A percentile compares a stretch with the other conserved stretches of the same genome.
phyloP scores from a whole-genome alignment of 2,113 vertebrate species.

The Otolemur garnettii region DNA sequence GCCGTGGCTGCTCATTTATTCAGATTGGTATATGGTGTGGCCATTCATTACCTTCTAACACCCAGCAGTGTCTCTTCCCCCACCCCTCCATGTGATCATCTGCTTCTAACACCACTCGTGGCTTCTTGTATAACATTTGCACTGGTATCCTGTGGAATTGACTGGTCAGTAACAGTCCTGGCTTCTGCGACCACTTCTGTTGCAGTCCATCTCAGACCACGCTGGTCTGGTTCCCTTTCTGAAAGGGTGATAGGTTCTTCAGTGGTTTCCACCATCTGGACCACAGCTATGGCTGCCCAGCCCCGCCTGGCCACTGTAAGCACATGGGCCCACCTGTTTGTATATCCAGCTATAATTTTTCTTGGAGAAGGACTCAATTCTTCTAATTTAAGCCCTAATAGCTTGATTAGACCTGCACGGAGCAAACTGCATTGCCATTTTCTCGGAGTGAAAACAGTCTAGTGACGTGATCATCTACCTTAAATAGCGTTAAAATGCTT shows the following conservation, averaged over 20 bases:
- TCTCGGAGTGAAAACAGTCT: background rate
- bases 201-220: background rate
- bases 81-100: background rate
- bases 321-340: background rate
- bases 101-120: background rate
- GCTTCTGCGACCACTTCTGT: background rate
- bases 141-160: background rate
- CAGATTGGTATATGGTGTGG: background rate
- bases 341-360: background rate
- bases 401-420: background rate
- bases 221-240: background rate
- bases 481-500: background rate
- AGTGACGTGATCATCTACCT: background rate
- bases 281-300: background rate
- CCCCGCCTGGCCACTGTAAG: background rate
- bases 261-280: background rate
- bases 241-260: background rate
- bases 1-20: background rate
- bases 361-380: background rate
- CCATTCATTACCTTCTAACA: background rate
- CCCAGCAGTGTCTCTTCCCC: background rate
- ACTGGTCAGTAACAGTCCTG: too few species aligned
- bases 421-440: background rate
- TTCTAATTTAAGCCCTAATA: background rate
- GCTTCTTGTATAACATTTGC: background rate